Percentiles rank a stretch among this genome's conserved stretches.
Evolutionary conservation across 1,140 invertebrate species (phyloP).

Genomic region (Caenorhabditis inopinata): DNA sequence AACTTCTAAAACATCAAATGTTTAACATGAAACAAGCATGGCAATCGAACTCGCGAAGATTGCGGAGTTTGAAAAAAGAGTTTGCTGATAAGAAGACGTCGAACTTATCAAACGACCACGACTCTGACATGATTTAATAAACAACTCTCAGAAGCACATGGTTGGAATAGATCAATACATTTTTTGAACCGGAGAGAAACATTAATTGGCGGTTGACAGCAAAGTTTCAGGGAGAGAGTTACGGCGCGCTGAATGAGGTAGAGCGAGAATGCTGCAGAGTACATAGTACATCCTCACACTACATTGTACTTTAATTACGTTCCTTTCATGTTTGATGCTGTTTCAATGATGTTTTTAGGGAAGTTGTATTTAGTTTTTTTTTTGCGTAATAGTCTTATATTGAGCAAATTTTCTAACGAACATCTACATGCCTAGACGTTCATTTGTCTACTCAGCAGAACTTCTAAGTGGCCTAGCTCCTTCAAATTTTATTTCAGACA

Average conservation of each 20-base stretch:
- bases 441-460: too few species aligned
- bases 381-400: too few species aligned
- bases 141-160: constrained; percentile 18
- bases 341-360: background rate
- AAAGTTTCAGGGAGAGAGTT: background rate
- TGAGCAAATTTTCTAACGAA: too few species aligned
- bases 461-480: too few species aligned
- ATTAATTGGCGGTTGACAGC: background rate
- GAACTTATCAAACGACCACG: background rate
- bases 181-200: background rate
- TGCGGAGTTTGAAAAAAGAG: constrained; percentile 14
- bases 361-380: background rate
- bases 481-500: too few species aligned
- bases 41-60: background rate
- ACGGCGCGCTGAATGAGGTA: background rate
- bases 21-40: background rate
- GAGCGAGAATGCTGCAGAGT: background rate
- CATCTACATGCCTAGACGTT: too few species aligned
- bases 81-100: constrained; percentile 3
- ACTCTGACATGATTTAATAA: background rate
- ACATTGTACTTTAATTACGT: background rate
- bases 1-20: too few species aligned
- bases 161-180: background rate
- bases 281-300: constrained; percentile 10
- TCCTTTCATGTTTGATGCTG: background rate